A percentile compares a stretch with the other conserved stretches of the same genome.
Evolutionary conservation across 2,797 vertebrate genomes (phyloP).

Genomic region (Bradypodion pumilum): DNA sequence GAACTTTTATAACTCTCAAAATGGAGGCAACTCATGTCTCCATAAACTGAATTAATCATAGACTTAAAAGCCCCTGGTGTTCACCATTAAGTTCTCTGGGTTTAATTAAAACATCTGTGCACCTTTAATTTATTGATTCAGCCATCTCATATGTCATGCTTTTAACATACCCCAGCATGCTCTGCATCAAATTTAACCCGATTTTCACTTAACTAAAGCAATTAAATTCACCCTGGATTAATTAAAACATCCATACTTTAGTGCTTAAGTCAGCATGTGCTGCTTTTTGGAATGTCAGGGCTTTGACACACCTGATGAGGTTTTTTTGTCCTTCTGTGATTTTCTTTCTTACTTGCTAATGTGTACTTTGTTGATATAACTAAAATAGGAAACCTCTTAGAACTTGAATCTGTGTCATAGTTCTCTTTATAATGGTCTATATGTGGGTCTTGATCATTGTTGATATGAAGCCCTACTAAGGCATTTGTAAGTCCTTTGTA

Average conservation of each 20-base stretch:
- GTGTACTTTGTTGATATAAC: constrained; percentile 60
- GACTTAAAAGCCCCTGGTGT: constrained; percentile 83
- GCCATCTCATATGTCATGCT: constrained; percentile 86
- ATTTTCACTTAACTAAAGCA: constrained; percentile 88
- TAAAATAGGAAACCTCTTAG: constrained; percentile 31
- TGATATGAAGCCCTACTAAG: too few relatives aligned
- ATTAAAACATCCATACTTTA: constrained; percentile 85
- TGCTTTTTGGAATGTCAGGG: constrained; percentile 81
- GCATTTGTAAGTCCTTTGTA: too few relatives aligned
- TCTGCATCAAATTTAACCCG: constrained; percentile 85
- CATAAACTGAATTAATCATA: constrained; percentile 87
- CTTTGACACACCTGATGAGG: constrained; percentile 84
- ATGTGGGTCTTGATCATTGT: not conserved
- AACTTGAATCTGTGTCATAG: constrained; percentile 7
- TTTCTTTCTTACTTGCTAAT: constrained; percentile 67
- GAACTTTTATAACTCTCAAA: constrained; percentile 77
- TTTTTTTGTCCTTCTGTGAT: constrained; percentile 77
- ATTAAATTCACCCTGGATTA: constrained; percentile 87
- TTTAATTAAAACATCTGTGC: constrained; percentile 89
- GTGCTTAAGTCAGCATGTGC: constrained; percentile 81
- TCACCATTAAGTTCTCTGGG: constrained; percentile 83
- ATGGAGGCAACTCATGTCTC: constrained; percentile 78
- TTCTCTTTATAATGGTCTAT: not conserved
- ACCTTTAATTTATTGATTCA: constrained; percentile 87
- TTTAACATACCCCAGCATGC: constrained; percentile 86